These are phyloP conservation scores for Pachydiplax longipennis DNA, from an alignment of 2,888 invertebrate species.

Conservation along the genomic window DNA sequence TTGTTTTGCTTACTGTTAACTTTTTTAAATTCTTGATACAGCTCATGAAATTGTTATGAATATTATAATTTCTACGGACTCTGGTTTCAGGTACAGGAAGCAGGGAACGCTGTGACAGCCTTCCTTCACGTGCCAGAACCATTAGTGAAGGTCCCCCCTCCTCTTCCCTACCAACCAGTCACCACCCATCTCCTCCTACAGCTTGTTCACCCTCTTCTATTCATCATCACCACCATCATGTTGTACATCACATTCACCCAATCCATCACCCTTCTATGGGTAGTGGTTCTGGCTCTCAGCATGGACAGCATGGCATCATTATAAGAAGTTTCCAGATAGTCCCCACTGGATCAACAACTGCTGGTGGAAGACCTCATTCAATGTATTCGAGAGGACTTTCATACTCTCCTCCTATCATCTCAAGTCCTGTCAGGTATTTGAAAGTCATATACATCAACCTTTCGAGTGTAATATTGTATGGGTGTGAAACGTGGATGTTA, in stretches of 20 bases:
- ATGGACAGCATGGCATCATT: background rate
- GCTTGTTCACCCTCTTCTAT: background rate
- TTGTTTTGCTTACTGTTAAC: background rate
- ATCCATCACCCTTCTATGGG: background rate
- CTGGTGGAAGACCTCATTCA: conserved; percentile 58
- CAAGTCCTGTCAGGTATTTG: conserved; percentile 63
- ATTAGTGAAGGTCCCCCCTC: conserved; percentile 67
- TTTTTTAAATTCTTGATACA: too few species aligned
- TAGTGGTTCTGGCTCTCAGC: background rate
- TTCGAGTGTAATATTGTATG: too few species aligned
- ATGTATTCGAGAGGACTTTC: conserved; percentile 61
- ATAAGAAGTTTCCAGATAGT: conserved; percentile 52
- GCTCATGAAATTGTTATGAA: too few species aligned
- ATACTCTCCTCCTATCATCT: conserved; percentile 63
- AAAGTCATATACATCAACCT: background rate
- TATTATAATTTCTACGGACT: background rate
- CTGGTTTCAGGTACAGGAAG: conserved; percentile 57
- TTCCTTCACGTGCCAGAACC: conserved; percentile 77
- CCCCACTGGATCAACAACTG: conserved; percentile 58
- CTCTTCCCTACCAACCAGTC: conserved; percentile 55
- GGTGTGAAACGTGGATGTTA: too few species aligned
- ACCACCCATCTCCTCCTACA: conserved; percentile 45
- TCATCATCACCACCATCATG: background rate
- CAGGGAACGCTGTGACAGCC: conserved; percentile 82
- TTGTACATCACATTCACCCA: background rate